phyloP scores from a whole-genome alignment of 1,140 invertebrate genomes.

The Ceratitis capitata region DNA sequence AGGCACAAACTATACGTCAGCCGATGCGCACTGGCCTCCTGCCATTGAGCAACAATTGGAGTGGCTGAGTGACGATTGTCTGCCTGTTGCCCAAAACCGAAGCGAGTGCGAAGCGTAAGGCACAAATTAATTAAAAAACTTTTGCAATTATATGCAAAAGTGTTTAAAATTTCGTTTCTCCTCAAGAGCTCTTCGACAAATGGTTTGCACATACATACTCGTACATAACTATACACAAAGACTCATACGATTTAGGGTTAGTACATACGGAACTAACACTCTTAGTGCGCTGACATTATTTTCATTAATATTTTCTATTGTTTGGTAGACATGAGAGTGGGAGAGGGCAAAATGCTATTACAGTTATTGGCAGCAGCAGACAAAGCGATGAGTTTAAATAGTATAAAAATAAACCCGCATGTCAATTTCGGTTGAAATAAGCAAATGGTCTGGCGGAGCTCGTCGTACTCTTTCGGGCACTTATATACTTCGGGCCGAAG shows the following conservation, averaged over 20 bases:
- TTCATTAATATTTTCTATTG: neutral
- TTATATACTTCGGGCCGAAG: too few species aligned
- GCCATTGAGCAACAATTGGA: too few species aligned
- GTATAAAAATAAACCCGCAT: too few species aligned
- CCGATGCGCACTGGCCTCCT: too few species aligned
- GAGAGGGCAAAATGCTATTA: neutral
- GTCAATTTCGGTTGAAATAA: too few species aligned
- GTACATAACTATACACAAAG: neutral
- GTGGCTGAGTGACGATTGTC: neutral
- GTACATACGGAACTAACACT: too few species aligned
- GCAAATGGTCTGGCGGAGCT: too few species aligned
- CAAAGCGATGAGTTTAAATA: too few species aligned
- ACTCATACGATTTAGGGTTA: neutral
- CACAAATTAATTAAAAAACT: slow-evolving; percentile 38
- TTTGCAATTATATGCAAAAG: slow-evolving; percentile 34
- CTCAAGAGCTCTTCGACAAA: too few species aligned
- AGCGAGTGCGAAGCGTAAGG: neutral
- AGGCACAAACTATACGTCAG: too few species aligned
- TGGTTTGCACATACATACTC: too few species aligned
- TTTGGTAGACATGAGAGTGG: neutral
- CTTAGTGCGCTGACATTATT: slow-evolving; percentile 33
- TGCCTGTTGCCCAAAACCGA: neutral
- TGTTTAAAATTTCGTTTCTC: neutral
- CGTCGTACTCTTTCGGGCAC: too few species aligned
- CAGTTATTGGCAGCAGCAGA: neutral